A percentile compares a stretch with the other conserved stretches of the same genome.
Evolutionary conservation across 2,888 invertebrate species (phyloP).

Genomic region (Odontocolon sp.): DNA sequence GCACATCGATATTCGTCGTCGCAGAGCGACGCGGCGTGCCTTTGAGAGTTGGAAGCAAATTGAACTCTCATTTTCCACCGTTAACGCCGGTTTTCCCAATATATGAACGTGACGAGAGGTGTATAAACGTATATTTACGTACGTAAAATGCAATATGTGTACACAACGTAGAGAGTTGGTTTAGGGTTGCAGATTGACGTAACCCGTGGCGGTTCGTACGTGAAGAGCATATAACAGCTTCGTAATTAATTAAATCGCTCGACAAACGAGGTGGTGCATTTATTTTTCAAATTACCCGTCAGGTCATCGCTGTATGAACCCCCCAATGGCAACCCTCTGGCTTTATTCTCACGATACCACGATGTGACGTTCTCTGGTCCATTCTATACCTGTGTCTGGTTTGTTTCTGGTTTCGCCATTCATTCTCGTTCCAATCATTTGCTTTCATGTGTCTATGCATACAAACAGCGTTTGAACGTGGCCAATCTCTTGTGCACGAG

Average conservation of each 20-base stretch:
- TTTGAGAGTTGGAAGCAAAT: conserved; percentile 36
- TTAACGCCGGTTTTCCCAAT: conserved; percentile 20
- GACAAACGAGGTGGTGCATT: conserved; percentile 49
- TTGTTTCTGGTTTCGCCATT: neutral
- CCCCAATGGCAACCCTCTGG: neutral
- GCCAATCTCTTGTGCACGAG: conserved; percentile 48
- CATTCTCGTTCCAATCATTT: neutral
- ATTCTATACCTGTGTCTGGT: no score
- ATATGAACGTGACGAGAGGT: conserved; percentile 1
- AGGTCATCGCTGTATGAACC: conserved; percentile 36
- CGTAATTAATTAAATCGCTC: conserved; percentile 63
- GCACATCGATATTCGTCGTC: conserved; percentile 48
- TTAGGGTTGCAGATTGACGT: neutral
- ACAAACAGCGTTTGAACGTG: conserved; percentile 57
- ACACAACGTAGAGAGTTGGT: neutral
- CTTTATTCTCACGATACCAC: neutral
- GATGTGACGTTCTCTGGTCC: no score
- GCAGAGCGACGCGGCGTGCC: neutral
- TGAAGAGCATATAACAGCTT: conserved; percentile 41
- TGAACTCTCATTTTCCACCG: conserved; percentile 51
- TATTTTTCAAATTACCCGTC: conserved; percentile 61
- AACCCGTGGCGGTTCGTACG: conserved; percentile 32
- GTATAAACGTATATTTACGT: neutral
- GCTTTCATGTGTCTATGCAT: neutral
- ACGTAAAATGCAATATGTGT: neutral